These are phyloP conservation scores for Pseudomyrmex sp. DNA, from an alignment of 1,140 invertebrate genomes.

Conservation along the genomic window DNA sequence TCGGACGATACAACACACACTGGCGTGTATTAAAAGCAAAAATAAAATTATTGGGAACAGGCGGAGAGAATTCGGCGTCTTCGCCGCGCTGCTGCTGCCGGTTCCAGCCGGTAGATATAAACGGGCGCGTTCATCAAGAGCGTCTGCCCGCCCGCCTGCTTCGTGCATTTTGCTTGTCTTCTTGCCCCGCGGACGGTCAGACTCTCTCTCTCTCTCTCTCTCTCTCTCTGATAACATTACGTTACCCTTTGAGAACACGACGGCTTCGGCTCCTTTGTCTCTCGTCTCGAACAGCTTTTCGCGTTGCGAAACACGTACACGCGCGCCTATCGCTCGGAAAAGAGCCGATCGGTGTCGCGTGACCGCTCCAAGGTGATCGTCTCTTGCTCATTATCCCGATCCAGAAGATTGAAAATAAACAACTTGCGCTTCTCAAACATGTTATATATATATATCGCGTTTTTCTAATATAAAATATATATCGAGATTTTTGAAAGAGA, in stretches of 20 bases:
- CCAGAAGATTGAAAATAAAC: too few relatives aligned
- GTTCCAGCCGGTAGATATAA: conserved; percentile 68
- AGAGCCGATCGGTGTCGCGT: background rate
- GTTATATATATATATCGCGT: too few relatives aligned
- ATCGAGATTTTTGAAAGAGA: too few relatives aligned
- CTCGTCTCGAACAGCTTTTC: background rate
- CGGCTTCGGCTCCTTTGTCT: conserved; percentile 2
- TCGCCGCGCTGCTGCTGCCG: conserved; percentile 61
- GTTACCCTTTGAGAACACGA: conserved; percentile 24
- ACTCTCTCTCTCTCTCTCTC: conserved; percentile 50
- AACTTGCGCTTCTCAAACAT: too few relatives aligned
- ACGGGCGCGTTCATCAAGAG: conserved; percentile 69
- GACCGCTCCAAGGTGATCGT: background rate
- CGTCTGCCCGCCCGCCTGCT: background rate
- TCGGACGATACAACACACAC: conserved; percentile 1
- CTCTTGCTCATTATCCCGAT: too few relatives aligned
- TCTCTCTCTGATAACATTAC: conserved; percentile 72
- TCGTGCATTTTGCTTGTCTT: conserved; percentile 54
- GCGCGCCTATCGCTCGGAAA: background rate
- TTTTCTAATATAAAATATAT: too few relatives aligned
- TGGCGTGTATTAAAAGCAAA: conserved; percentile 77
- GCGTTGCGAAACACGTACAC: background rate
- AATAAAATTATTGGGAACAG: conserved; percentile 80
- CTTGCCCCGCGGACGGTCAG: conserved; percentile 66
- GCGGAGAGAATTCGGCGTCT: conserved; percentile 74